Evolutionary conservation across 2,888 invertebrate species (phyloP).

Genomic region (Orthosia incerta): DNA sequence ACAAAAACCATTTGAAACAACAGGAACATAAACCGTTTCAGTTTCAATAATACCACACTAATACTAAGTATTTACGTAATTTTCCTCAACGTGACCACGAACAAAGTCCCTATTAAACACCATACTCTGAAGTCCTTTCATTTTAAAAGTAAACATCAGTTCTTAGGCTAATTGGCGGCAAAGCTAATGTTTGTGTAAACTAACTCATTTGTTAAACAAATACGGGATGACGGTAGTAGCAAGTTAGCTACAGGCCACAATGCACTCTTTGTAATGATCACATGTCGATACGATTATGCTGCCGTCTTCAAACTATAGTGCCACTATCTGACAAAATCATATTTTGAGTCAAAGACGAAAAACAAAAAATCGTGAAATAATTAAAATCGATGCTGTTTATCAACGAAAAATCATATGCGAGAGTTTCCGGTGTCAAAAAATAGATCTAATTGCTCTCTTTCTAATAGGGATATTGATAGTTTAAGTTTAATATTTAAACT

Average conservation of each 20-base stretch:
- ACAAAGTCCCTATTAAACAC: conserved; percentile 44
- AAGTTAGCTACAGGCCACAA: conserved; percentile 19
- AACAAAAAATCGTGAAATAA: no score
- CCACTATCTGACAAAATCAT: no score
- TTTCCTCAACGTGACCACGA: conserved; percentile 57
- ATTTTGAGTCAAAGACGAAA: no score
- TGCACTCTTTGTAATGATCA: conserved; percentile 27
- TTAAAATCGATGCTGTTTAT: no score
- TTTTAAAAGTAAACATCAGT: conserved; percentile 71
- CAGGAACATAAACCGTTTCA: conserved; percentile 15
- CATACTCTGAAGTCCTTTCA: conserved; percentile 44
- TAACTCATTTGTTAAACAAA: conserved; percentile 80
- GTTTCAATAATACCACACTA: conserved; percentile 23
- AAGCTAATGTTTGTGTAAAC: conserved; percentile 78
- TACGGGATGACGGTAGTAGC: conserved; percentile 48
- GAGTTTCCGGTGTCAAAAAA: no score
- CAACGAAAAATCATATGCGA: no score
- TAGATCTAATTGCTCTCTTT: no score
- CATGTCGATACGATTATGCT: conserved; percentile 14
- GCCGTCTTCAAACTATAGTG: no score
- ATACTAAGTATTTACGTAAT: conserved; percentile 38
- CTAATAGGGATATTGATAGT: no score
- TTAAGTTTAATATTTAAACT: no score
- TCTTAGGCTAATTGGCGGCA: conserved; percentile 79
- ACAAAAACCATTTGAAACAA: conserved; percentile 29